phyloP scores from a whole-genome alignment of 2,797 vertebrate species.

The Natrix natrix region DNA sequence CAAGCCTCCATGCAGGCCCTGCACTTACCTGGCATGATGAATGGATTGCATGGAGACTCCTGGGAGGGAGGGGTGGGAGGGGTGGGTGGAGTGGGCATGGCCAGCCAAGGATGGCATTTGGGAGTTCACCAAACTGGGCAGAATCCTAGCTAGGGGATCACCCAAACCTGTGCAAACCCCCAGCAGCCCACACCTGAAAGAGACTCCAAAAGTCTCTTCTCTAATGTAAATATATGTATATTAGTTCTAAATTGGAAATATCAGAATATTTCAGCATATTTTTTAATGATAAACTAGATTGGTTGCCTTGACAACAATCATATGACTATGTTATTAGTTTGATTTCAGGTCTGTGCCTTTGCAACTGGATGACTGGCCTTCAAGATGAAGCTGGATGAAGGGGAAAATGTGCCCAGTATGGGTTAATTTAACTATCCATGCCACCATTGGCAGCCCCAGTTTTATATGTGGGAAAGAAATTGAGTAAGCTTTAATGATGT shows the following conservation, averaged over 20 bases:
- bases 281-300: not conserved
- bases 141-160: no score
- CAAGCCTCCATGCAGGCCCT: no score
- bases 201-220: not conserved
- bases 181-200: not conserved
- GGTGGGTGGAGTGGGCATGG: no score
- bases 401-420: not conserved
- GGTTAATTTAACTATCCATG: not conserved
- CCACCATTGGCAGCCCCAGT: not conserved
- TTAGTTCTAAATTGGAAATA: not conserved
- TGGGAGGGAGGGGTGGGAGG: no score
- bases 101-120: no score
- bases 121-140: no score
- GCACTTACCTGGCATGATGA: no score
- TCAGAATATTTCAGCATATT: not conserved
- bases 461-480: not conserved
- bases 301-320: not conserved
- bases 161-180: no score
- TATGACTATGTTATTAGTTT: not conserved
- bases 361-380: not conserved
- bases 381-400: not conserved
- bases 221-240: not conserved
- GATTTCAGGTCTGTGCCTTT: not conserved
- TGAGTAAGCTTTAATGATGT: not conserved
- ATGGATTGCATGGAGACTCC: no score